Evolutionary conservation across 2,888 invertebrate genomes (phyloP), one percentile per base, ranked within the genome.

Genomic region (Dryadula phaetusa): DNA sequence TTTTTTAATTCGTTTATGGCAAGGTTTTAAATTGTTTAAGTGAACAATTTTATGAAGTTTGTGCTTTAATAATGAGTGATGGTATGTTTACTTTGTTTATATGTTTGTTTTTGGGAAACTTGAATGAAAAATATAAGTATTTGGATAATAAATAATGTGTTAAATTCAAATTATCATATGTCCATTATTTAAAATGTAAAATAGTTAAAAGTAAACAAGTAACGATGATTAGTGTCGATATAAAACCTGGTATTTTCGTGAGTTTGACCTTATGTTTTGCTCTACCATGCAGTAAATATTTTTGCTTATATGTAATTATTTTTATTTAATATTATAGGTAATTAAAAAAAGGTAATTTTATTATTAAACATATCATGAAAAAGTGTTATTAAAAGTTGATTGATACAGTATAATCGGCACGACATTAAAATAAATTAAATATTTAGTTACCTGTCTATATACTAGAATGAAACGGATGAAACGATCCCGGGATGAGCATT

Each of bases 21-120:
- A 25, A 56, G 22, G 44, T 58, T 52, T 10, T 25, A 12, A 44
- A 14, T 28, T 18, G 14, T 42, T n/a, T 28, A 3, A 37, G 37
- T 4, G 32, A 47, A 12, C 18, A 8, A 14, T 28, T 28, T 0
- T 34, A 14, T 22, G 44, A 18, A 25, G 12, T 25, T 25, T 56
- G 3, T 37, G 32, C 18, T 22, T 16, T 22, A 37, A 64, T 12
- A 14, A 64, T 64, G 64, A 42, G 37, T 20, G 34, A 64, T 56
- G 64, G 64, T 64, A 64, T 37, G 64, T 56, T n/a, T 56, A 0
- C n/a, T 37, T 40, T 37, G 8, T 25, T 18, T 47, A 37, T 47
- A n/a, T n/a, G n/a, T n/a, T n/a, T n/a, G n/a, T n/a, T n/a, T n/a
- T n/a, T n/a, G n/a, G n/a, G n/a, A n/a, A n/a, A n/a, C n/a, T n/a